Evolutionary conservation across 2,888 invertebrate species (phyloP), one percentile per base, ranked within the genome.

Genomic region (Caenorhabditis plicata): DNA sequence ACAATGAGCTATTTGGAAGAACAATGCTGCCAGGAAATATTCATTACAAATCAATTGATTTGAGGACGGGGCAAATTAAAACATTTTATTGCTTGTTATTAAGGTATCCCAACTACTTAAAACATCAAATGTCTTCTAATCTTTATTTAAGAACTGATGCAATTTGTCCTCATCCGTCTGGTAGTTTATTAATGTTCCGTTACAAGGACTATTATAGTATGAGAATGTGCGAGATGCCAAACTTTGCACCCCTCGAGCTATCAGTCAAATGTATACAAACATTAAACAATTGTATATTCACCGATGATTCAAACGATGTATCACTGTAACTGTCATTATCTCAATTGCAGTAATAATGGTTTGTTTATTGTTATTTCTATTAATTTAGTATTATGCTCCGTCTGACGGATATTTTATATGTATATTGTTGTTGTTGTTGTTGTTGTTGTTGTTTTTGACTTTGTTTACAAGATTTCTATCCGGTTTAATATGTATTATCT

Each of bases 131-230:
- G 11, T 23, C 8, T 13, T 27, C 23, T 3, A 4, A 36, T 25
- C 25, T n/a, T 11, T 15, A 23, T 46, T 53, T 39, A 48, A 47
- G 60, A 29, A 53, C 54, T 9, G 60, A 60, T 20, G 60, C 54
- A 4, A 20, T 60, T 17, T 23, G 20, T 17, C 49, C 46, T 1
- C 60, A 60, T 33, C 54, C 60, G 13, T 35, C 17, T 25, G 60
- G 54, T 2, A 29, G 46, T 3, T n/a, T 60, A 5, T 43, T 50
- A 36, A 42, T 54, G 48, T 60, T 60, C 31, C 46, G 50, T n/a
- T 60, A 54, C 48, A 60, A 60, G 35, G 60, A 60, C 17, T 19
- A 42, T 31, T 50, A 39, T 15, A 54, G 60, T 53, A 60, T 53
- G 53, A 35, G 32, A 8, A 42, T 35, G 45, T 49, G 53, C 15